These are phyloP conservation scores for Syngnathus typhle DNA, from an alignment of 2,113 vertebrate species.

Conservation along the genomic window DNA sequence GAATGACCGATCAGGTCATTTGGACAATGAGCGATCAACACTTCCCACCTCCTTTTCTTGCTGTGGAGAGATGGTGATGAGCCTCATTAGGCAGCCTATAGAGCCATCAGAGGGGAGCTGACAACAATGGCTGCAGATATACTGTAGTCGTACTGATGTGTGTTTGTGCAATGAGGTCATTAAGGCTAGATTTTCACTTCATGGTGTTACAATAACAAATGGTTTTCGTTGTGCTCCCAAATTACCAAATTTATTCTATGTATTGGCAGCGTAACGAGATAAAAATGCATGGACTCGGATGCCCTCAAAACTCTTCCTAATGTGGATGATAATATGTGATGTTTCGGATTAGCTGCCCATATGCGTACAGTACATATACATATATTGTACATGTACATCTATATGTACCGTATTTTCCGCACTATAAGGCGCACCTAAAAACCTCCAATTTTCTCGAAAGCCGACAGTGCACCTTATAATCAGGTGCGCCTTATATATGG, in stretches of 20 bases:
- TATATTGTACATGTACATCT: no score
- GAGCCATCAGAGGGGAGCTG: constrained; percentile 31
- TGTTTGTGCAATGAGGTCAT: constrained; percentile 1
- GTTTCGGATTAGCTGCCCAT: background rate
- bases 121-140: constrained; percentile 28
- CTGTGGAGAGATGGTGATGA: constrained; percentile 34
- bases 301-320: background rate
- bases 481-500: no score
- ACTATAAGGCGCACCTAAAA: no score
- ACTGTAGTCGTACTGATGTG: constrained; percentile 8
- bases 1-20: constrained; percentile 44
- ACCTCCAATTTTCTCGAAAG: no score
- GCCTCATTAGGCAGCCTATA: constrained; percentile 50
- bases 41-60: constrained; percentile 29
- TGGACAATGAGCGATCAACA: constrained; percentile 17
- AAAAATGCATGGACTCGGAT: background rate
- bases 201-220: background rate
- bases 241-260: background rate
- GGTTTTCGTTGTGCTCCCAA: background rate
- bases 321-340: background rate
- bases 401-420: no score
- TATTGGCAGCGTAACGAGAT: background rate
- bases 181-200: background rate
- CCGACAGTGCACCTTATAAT: no score
- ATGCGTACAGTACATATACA: background rate